phyloP scores from a whole-genome alignment of 2,113 vertebrate species.

The Austrofundulus limnaeus region DNA sequence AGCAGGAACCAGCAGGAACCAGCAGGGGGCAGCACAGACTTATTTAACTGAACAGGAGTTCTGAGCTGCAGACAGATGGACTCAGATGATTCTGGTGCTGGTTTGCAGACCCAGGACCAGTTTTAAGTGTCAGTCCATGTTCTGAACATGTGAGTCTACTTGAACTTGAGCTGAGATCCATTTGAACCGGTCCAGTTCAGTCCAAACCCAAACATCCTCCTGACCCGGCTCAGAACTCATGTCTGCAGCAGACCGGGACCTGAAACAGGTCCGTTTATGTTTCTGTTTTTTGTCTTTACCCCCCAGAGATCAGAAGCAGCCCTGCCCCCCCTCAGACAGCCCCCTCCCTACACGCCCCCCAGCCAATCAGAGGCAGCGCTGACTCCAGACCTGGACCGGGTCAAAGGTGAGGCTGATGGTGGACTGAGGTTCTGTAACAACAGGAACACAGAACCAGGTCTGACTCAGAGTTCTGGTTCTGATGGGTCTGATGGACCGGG shows the following conservation, averaged over 20 bases:
- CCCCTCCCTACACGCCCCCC: constrained; percentile 86
- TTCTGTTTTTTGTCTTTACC: neutral
- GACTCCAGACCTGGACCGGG: constrained; percentile 54
- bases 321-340: constrained; percentile 85
- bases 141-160: no score
- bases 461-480: neutral
- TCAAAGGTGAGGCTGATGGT: constrained; percentile 69
- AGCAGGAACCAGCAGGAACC: neutral
- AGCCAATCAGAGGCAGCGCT: constrained; percentile 54
- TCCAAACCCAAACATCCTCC: no score
- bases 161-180: no score
- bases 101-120: no score
- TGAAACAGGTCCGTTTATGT: neutral
- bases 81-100: no score
- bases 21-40: neutral
- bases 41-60: neutral
- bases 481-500: neutral
- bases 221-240: no score
- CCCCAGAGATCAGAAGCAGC: constrained; percentile 50
- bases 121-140: no score
- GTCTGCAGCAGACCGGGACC: no score
- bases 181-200: no score
- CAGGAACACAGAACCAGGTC: neutral
- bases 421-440: neutral
- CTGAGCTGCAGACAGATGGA: neutral